Evolutionary conservation across 2,797 vertebrate species (phyloP).

Genomic region (Helicolenus hilgendorfi): DNA sequence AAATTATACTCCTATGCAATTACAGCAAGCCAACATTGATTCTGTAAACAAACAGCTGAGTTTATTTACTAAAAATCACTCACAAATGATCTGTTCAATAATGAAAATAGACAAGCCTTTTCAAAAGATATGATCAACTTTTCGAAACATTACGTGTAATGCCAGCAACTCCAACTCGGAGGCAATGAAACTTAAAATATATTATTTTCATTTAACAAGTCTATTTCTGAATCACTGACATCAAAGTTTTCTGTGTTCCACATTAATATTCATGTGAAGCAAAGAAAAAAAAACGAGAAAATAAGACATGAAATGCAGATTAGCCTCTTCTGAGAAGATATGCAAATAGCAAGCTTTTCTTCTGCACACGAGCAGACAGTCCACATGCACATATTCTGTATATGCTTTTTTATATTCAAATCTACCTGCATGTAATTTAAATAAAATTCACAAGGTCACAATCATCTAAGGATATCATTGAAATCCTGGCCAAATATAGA

Average conservation of each 20-base stretch:
- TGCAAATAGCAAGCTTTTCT: constrained; percentile 74
- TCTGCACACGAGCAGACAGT: constrained; percentile 45
- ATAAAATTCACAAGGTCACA: constrained; percentile 58
- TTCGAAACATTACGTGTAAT: constrained; percentile 33
- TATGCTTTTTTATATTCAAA: constrained; percentile 29
- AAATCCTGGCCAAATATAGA: constrained; percentile 55
- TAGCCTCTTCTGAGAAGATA: constrained; percentile 75
- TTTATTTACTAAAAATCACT: constrained; percentile 81
- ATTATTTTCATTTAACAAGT: constrained; percentile 59
- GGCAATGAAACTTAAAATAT: constrained; percentile 22
- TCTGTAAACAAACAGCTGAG: constrained; percentile 65
- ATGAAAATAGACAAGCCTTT: constrained; percentile 63
- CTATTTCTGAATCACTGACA: constrained; percentile 74
- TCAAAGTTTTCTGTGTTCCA: constrained; percentile 76
- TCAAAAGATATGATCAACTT: constrained; percentile 48
- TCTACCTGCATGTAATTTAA: constrained; percentile 49
- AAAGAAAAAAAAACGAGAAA: constrained; percentile 64
- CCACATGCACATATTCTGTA: constrained; percentile 30
- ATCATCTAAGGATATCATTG: constrained; percentile 36
- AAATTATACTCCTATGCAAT: constrained; percentile 31
- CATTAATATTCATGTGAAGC: constrained; percentile 85
- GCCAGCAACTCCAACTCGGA: constrained; percentile 35
- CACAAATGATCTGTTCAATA: constrained; percentile 58
- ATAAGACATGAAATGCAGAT: constrained; percentile 83
- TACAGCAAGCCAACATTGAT: constrained; percentile 29